Conservation (phyloP, 2,797 vertebrate genomes). For the Ctenosaura bakeri region DNA sequence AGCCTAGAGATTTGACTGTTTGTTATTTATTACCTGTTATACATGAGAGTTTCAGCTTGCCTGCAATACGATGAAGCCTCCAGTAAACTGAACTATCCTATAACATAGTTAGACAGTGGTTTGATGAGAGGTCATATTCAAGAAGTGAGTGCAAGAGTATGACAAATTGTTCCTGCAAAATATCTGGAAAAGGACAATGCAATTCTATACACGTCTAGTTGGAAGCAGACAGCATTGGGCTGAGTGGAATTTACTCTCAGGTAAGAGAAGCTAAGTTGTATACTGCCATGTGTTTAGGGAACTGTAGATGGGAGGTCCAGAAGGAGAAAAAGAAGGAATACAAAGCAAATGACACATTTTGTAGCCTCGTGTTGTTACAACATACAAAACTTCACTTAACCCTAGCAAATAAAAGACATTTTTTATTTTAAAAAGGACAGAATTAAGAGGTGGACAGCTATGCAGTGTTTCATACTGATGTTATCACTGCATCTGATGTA, state of each 20-base stretch:
- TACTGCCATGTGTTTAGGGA: neutral
- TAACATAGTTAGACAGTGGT: constrained; percentile 63
- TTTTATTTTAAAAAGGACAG: neutral
- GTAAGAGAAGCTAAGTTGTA: neutral
- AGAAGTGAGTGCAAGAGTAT: neutral
- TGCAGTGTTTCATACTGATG: neutral
- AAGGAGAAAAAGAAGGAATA: neutral
- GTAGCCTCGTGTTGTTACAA: neutral
- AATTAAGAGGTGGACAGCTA: neutral
- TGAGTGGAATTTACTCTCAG: neutral
- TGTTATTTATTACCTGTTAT: constrained; percentile 39
- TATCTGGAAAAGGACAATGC: neutral
- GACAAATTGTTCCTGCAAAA: neutral
- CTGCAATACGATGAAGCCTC: constrained; percentile 46
- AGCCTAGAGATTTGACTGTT: neutral
- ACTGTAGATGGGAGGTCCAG: neutral
- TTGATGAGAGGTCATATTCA: neutral
- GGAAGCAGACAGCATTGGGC: neutral
- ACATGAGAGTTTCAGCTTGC: constrained; percentile 50
- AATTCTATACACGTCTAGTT: neutral
- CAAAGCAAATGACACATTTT: neutral
- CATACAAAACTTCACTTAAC: neutral
- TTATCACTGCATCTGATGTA: too few species aligned
- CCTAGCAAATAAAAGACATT: neutral
- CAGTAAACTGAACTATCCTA: constrained; percentile 69